Base-by-base conservation (phyloP, 2,888 invertebrate species). In the Drosophila imparisetae region DNA sequence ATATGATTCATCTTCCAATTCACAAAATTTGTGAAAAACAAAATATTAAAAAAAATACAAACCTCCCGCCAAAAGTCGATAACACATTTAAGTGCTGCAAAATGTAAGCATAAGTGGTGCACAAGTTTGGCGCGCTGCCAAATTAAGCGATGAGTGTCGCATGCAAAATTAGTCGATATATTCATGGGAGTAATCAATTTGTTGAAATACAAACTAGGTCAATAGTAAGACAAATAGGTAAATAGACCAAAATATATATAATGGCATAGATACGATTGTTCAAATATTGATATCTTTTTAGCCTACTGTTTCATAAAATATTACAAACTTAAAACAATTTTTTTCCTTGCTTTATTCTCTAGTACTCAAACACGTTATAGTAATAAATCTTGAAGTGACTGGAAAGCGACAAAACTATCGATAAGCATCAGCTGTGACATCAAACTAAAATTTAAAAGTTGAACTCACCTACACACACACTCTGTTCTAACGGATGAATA, bases 401-500 rank as follows among this genome's bases (percentile, higher is more conserved):
- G 21, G 21, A 30, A 49, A 3, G 7, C 13, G 21, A n/a, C 34
- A 30, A 24, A 64, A 45, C 36, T 71, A 78, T 71, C 80, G 78
- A 69, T 67, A 57, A 8, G 0, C 34, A 57, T 59, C 78, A 66
- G 81, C 78, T 77, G 75, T 32, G 50, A 63, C 0, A 42, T 21
- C 15, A 48, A 66, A 66, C 49, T 36, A 58, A 75, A 77, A 58
- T 65, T 74, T 66, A 34, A 63, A 73, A 66, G 55, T 64, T 54
- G 38, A 18, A 58, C 63, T 59, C 40, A 52, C 49, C 13, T 45
- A 52, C 6, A 45, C n/a, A 48, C 50, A 50, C 29, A 48, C 40
- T 53, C 45, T 13, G 50, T 75, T 70, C 48, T 75, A 78, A 80
- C 77, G 80, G 76, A 58, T 80, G 66, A 80, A 75, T 79, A 79